Conservation (phyloP, 2,888 invertebrate genomes). For the Heliconius ethilla region DNA sequence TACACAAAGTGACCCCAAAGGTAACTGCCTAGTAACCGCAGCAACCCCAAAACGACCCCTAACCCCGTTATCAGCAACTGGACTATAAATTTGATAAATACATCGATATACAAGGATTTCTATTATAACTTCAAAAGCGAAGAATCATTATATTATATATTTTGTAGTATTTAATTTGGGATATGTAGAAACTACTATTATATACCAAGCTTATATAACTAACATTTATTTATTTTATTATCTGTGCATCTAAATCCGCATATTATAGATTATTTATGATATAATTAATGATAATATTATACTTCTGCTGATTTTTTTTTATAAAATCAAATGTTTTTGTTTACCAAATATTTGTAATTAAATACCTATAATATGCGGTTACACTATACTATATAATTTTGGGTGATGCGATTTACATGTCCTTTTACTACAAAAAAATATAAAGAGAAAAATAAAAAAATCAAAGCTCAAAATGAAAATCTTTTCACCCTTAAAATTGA, state of each 20-base stretch:
- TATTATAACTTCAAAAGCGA: slow-evolving; percentile 35
- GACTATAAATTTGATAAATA: slow-evolving; percentile 42
- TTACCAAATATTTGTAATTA: background rate
- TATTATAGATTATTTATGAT: slow-evolving; percentile 19
- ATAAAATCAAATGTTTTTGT: background rate
- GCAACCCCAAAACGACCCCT: background rate
- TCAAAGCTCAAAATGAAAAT: background rate
- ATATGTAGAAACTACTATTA: slow-evolving; percentile 41
- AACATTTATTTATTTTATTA: slow-evolving; percentile 43
- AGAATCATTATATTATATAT: slow-evolving; percentile 35
- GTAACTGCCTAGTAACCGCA: background rate
- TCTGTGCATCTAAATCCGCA: slow-evolving; percentile 33
- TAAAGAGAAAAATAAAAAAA: background rate
- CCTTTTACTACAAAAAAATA: background rate
- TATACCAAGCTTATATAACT: slow-evolving; percentile 38
- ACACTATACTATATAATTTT: slow-evolving; percentile 11
- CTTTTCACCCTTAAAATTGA: slow-evolving; percentile 7
- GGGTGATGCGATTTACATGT: slow-evolving; percentile 4
- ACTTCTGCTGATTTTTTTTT: background rate
- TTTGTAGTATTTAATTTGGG: slow-evolving; percentile 16
- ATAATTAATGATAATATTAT: background rate
- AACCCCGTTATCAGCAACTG: slow-evolving; percentile 27
- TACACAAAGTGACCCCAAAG: background rate
- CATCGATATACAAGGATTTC: slow-evolving; percentile 31
- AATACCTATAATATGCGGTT: slow-evolving; percentile 16